Evolutionary conservation across 2,797 vertebrate species (phyloP), one percentile per base, ranked within the genome.

Genomic region (Pyrrhura leucotis): DNA sequence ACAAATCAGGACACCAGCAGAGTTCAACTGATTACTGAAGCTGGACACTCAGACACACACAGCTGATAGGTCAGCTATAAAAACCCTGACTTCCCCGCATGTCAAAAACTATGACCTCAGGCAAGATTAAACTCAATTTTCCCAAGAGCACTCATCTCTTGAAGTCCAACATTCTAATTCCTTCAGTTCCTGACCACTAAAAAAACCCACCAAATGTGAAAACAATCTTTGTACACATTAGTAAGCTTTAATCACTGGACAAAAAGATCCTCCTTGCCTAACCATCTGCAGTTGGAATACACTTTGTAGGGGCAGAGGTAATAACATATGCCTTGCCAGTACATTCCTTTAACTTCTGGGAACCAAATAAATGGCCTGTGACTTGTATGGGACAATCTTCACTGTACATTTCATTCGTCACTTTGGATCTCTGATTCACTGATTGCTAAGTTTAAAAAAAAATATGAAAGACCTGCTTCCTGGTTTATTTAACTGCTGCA

Each of bases 291-390:
- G 68, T 1, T 95, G 89, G 87, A 92, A 93, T 88, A 69, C 31
- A 17, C 45, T 91, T 89, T 53, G 65, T 42, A 91, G 91, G 53
- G 83, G 82, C 29, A 77, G 48, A 88, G 72, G 87, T 92, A 88
- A 74, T 28, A 89, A 82, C 75, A 56, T n/a, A 17, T 4, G 26
- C 51, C 48, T 77, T 88, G 85, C 89, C 93, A 96, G 85, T 39
- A 88, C 89, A 89, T 93, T 93, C 89, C 89, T 95, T 95, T 31
- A 61, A 51, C 53, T 89, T 83, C 29, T 92, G 93, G 82, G 18
- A 95, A 37, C 9, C 33, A 56, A 88, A 75, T 59, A 51, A 87
- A 83, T 82, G 71, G 58, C 61, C 51, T 74, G 78, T 85, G 68
- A 45, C 75, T 67, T 35, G 54, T 63, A 22, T 14, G 61, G 75